Percentiles rank a stretch among this genome's conserved stretches.
Conservation (phyloP, 2,888 invertebrate species). For the Kuschelorhynchus macadamiae region DNA sequence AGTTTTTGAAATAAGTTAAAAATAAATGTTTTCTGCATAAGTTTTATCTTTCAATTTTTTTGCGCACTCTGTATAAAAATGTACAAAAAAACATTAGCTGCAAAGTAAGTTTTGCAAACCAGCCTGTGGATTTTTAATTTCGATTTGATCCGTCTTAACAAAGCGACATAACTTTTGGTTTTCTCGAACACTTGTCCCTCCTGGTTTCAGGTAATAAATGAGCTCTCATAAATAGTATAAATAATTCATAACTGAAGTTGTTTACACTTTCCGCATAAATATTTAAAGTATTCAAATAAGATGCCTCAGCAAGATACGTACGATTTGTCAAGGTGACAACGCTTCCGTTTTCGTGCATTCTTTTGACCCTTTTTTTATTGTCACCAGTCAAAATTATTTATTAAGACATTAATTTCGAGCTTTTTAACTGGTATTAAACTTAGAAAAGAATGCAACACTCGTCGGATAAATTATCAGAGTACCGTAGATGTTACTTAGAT, state of each 20-base stretch:
- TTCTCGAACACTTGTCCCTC: conserved; percentile 11
- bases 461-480: too few relatives aligned
- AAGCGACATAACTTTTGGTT: too few relatives aligned
- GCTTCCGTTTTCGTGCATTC: conserved; percentile 47
- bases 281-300: conserved; percentile 38
- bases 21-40: too few relatives aligned
- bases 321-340: conserved; percentile 49
- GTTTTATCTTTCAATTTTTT: too few relatives aligned
- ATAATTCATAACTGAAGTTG: conserved; percentile 38
- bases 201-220: background rate
- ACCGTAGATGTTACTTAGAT: too few relatives aligned
- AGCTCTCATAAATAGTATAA: conserved; percentile 25
- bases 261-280: conserved; percentile 40
- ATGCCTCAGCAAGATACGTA: conserved; percentile 30
- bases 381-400: conserved; percentile 29
- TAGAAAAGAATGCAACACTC: background rate
- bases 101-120: too few relatives aligned
- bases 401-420: conserved; percentile 15
- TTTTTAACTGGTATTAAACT: background rate
- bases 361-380: conserved; percentile 25
- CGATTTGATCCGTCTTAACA: too few relatives aligned
- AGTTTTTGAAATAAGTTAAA: too few relatives aligned
- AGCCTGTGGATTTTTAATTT: too few relatives aligned
- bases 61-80: too few relatives aligned
- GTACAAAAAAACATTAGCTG: too few relatives aligned